Conservation (phyloP, 2,888 invertebrate genomes). For the Arge pagana region DNA sequence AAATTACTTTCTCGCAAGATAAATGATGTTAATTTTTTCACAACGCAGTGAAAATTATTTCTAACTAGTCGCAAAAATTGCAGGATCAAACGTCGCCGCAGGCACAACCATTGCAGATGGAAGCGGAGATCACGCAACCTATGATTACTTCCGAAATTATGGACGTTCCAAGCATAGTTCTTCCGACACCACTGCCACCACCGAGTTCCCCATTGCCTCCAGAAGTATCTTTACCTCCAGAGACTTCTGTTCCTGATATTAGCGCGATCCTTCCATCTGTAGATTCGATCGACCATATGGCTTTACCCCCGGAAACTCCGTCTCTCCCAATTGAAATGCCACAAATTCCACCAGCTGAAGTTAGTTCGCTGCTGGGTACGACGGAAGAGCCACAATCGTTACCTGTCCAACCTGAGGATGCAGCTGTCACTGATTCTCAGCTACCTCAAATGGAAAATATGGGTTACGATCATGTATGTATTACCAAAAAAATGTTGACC, state of each 20-base stretch:
- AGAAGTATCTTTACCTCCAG: conserved; percentile 46
- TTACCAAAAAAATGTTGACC: conserved; percentile 25
- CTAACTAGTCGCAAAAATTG: too few species aligned
- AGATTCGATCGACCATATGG: conserved; percentile 44
- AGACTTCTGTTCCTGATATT: conserved; percentile 48
- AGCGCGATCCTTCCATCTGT: conserved; percentile 46
- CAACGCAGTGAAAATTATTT: background rate
- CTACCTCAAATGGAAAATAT: conserved; percentile 66
- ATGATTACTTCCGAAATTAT: conserved; percentile 36
- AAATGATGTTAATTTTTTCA: conserved; percentile 23
- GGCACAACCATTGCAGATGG: conserved; percentile 34
- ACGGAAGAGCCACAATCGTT: conserved; percentile 34
- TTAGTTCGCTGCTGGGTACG: conserved; percentile 42
- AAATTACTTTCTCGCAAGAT: conserved; percentile 21
- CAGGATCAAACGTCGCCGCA: conserved; percentile 2
- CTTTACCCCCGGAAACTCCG: conserved; percentile 56
- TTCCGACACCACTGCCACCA: conserved; percentile 37
- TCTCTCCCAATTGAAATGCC: conserved; percentile 51
- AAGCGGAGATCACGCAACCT: conserved; percentile 47
- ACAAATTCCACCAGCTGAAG: conserved; percentile 49
- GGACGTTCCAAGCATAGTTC: conserved; percentile 40
- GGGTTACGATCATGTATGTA: conserved; percentile 64
- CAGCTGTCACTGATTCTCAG: conserved; percentile 32
- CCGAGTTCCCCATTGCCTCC: conserved; percentile 44
- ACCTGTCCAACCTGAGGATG: conserved; percentile 47